Conservation (phyloP, 2,888 invertebrate genomes). For the Drosophila limbata region DNA sequence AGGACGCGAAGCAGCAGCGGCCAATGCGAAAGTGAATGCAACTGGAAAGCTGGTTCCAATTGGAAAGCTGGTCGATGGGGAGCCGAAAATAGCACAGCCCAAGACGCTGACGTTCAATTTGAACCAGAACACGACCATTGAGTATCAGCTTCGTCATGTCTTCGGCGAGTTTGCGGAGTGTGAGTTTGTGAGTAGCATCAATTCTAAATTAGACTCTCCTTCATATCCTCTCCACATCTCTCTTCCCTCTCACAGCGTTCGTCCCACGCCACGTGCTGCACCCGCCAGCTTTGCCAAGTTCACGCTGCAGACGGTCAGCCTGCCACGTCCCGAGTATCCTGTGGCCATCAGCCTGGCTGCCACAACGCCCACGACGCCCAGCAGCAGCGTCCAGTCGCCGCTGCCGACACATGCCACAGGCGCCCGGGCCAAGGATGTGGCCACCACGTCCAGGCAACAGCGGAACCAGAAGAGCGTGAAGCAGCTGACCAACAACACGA, state of each 20-base stretch:
- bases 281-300: conserved; percentile 87
- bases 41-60: too few relatives aligned
- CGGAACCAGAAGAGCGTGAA: conserved; percentile 90
- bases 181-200: conserved; percentile 75
- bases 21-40: too few relatives aligned
- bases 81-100: conserved; percentile 84
- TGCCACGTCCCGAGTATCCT: conserved; percentile 91
- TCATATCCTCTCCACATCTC: not conserved
- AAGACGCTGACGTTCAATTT: conserved; percentile 83
- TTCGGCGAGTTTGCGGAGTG: conserved; percentile 77
- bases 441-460: conserved; percentile 53
- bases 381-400: conserved; percentile 70
- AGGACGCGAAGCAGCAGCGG: too few relatives aligned
- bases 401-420: conserved; percentile 60
- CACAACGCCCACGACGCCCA: conserved; percentile 79
- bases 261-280: conserved; percentile 82
- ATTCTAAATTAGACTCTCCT: too few relatives aligned
- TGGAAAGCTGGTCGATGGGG: conserved; percentile 77
- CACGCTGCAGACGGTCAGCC: conserved; percentile 89
- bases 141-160: conserved; percentile 83
- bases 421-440: conserved; percentile 70
- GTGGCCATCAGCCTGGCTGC: conserved; percentile 85
- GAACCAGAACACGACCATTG: conserved; percentile 85
- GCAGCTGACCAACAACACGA: conserved; percentile 90
- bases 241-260: conserved; percentile 72